A percentile compares a stretch with the other conserved stretches of the same genome.
phyloP scores from a whole-genome alignment of 1,140 invertebrate species.

The Ceratosolen solmsi region DNA sequence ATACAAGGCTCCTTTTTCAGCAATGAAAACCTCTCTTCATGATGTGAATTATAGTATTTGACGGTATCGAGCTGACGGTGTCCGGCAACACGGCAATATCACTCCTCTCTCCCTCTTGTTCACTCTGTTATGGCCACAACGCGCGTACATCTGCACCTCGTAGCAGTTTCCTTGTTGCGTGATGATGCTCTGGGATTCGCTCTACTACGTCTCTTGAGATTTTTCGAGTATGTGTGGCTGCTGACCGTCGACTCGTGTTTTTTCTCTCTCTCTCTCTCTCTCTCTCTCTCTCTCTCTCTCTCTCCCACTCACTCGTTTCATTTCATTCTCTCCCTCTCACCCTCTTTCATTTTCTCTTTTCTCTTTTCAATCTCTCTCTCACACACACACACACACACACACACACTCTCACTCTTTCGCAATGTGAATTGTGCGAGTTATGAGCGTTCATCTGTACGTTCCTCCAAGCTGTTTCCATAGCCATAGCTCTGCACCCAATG shows the following conservation, averaged over 20 bases:
- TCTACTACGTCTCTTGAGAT: conserved; percentile 24
- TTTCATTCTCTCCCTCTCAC: not conserved
- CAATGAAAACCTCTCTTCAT: conserved; percentile 6
- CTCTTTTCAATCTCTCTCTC: not conserved
- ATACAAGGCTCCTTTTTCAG: not conserved
- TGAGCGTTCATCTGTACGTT: conserved; percentile 13
- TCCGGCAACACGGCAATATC: conserved; percentile 15
- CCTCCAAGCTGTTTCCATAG: conserved; percentile 15
- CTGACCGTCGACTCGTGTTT: not conserved
- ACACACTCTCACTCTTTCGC: not conserved
- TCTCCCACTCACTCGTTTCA: not conserved
- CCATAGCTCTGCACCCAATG: conserved; percentile 17
- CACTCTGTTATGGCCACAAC: conserved; percentile 16
- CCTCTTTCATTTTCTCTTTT: not conserved
- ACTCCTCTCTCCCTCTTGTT: not conserved
- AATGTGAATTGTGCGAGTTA: conserved; percentile 9
- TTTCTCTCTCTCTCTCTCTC: conserved; percentile 23
- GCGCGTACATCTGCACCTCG: conserved; percentile 21
- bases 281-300: conserved; percentile 7
- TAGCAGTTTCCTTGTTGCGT: conserved; percentile 27
- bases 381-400: not conserved
- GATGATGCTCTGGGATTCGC: conserved; percentile 24
- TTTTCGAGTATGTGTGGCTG: conserved; percentile 13
- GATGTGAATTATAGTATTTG: conserved; percentile 24
- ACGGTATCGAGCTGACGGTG: conserved; percentile 12